Base-by-base conservation (phyloP, 2,797 vertebrate species). In the Tarsius wallacei region DNA sequence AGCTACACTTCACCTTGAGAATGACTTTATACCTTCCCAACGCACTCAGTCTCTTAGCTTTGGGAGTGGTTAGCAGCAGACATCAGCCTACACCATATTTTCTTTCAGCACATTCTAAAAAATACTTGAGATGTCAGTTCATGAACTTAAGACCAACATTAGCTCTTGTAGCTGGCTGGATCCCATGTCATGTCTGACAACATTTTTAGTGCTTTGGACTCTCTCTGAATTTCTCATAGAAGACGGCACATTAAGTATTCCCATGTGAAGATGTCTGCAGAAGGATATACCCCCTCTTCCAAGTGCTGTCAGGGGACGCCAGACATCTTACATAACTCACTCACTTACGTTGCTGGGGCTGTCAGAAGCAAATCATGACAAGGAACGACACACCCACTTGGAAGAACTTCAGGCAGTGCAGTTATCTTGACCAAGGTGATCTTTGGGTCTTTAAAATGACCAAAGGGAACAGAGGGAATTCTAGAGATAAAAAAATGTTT, bases 151-250 rank as follows among this genome's bases (percentile, higher is more conserved):
- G 55, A 86, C 16, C 93, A 71, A 59, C 73, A 86, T 73, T 9
- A 78, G 90, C 55, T 78, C 53, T 47, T 87, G 53, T 22, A 53
- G 74, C 47, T 80, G n/a, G 80, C 3, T 91, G 63, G 92, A 94
- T 76, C 89, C 89, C 78, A 64, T 6, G 70, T 49, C 36, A 66
- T 1, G 31, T 94, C 91, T 96, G 93, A 94, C 82, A 90, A 87
- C 51, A 74, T 78, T 95, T 94, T 97, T 76, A 97, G 78, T 86
- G 78, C 49, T 84, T 94, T 95, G 89, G 91, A 86, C 55, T 87
- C 91, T 80, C 91, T 88, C 17, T 55, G 53, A 73, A 47, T 91
- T 93, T 97, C 93, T 93, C 89, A 86, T 71, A 80, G 68, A 94
- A 31, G 76, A 95, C 4, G 64, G 93, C 74, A 94, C 86, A 94